Conservation (phyloP, 2,888 invertebrate genomes). For the Trichogramma evanescens region DNA sequence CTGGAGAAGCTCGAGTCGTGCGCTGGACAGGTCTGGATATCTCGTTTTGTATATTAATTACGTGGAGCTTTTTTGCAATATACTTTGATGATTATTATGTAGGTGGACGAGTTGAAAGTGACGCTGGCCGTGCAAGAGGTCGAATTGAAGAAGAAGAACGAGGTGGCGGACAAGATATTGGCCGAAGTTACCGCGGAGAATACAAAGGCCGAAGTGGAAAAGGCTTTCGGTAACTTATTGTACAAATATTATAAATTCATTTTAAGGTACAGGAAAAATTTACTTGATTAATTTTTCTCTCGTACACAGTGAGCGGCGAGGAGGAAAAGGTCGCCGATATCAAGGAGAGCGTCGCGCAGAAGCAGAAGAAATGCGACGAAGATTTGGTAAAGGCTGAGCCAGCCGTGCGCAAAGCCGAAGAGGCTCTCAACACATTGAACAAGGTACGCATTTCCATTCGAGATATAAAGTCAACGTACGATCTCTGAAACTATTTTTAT, state of each 20-base stretch:
- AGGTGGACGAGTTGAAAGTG: slow-evolving; percentile 74
- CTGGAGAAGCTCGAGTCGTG: slow-evolving; percentile 80
- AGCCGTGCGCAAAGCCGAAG: slow-evolving; percentile 80
- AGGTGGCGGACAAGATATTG: slow-evolving; percentile 81
- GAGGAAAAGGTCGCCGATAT: slow-evolving; percentile 85
- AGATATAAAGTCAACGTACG: not conserved
- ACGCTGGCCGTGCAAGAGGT: slow-evolving; percentile 71
- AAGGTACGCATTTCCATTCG: slow-evolving; percentile 51
- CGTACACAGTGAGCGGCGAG: slow-evolving; percentile 63
- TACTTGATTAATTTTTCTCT: not conserved
- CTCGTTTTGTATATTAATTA: not conserved
- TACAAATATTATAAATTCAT: not conserved
- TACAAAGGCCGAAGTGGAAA: slow-evolving; percentile 82
- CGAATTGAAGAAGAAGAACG: slow-evolving; percentile 79
- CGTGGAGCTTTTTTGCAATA: not conserved
- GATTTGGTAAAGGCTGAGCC: slow-evolving; percentile 90
- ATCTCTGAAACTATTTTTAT: not conserved
- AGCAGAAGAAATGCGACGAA: slow-evolving; percentile 78
- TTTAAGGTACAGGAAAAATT: not conserved
- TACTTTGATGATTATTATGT: not conserved
- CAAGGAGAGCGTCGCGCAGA: slow-evolving; percentile 78
- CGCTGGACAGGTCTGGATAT: slow-evolving; percentile 62
- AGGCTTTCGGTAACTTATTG: slow-evolving; percentile 58
- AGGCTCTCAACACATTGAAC: slow-evolving; percentile 84
- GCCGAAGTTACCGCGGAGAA: slow-evolving; percentile 82